Conservation (phyloP, 2,888 invertebrate species). For the Colostygia pectinataria region DNA sequence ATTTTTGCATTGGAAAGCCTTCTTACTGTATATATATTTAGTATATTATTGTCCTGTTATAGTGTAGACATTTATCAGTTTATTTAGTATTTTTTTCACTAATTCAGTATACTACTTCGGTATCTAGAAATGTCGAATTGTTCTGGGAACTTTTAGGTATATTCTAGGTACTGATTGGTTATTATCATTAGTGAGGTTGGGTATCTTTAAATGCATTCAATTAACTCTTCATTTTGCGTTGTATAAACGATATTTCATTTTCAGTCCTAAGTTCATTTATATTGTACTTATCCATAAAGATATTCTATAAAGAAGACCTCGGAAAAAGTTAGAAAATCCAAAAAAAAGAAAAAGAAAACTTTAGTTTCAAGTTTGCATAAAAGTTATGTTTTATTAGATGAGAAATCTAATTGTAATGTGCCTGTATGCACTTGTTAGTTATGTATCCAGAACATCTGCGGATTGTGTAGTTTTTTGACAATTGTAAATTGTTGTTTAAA, state of each 20-base stretch:
- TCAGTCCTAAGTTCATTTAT: conserved; percentile 73
- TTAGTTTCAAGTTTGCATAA: conserved; percentile 71
- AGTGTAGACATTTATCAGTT: conserved; percentile 68
- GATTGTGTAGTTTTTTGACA: conserved; percentile 53
- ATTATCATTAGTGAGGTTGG: conserved; percentile 64
- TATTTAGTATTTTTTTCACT: conserved; percentile 54
- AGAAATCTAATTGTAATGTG: conserved; percentile 75
- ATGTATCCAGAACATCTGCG: conserved; percentile 58
- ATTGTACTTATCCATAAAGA: conserved; percentile 81
- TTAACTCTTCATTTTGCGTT: conserved; percentile 64
- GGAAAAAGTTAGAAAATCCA: conserved; percentile 62
- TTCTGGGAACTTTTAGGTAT: conserved; percentile 34
- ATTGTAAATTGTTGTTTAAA: conserved; percentile 48
- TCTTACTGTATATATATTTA: conserved; percentile 72
- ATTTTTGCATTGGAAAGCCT: conserved; percentile 66
- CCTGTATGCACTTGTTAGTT: conserved; percentile 68
- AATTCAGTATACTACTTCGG: conserved; percentile 47
- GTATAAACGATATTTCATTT: conserved; percentile 60
- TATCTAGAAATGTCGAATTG: conserved; percentile 46
- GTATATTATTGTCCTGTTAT: conserved; percentile 60
- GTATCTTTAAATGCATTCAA: conserved; percentile 69
- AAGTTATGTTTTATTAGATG: conserved; percentile 76
- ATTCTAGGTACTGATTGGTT: conserved; percentile 53
- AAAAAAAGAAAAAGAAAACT: conserved; percentile 71
- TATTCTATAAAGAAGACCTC: conserved; percentile 76